A percentile compares a stretch with the other conserved stretches of the same genome.
phyloP scores from a whole-genome alignment of 2,888 invertebrate genomes.

The Zele albiditarsus region DNA sequence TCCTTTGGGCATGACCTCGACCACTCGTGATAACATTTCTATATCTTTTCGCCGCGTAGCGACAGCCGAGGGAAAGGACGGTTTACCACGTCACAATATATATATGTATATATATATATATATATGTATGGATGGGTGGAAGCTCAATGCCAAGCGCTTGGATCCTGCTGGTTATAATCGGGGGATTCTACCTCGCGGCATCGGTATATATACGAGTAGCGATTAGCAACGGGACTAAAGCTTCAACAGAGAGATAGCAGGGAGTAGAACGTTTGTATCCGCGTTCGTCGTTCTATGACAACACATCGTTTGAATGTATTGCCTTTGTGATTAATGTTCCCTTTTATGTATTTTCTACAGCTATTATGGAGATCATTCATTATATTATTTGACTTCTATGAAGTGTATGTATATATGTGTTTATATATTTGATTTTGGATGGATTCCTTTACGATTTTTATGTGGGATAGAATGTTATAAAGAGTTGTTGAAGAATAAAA shows the following conservation, averaged over 20 bases:
- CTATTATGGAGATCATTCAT: neutral
- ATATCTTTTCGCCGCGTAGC: too few species aligned
- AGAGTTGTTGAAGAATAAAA: too few species aligned
- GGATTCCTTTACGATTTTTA: neutral
- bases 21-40: too few species aligned
- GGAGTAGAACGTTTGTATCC: neutral
- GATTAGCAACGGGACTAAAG: conserved; percentile 39
- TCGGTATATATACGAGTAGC: conserved; percentile 32
- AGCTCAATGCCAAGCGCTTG: conserved; percentile 24
- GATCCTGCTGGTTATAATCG: conserved; percentile 35
- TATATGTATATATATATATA: too few species aligned
- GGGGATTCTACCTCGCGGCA: conserved; percentile 38
- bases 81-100: too few species aligned
- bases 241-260: neutral
- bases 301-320: neutral
- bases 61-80: too few species aligned
- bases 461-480: too few species aligned
- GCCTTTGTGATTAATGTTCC: neutral
- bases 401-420: neutral
- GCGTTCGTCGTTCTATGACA: neutral
- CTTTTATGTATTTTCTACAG: neutral
- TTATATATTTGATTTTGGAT: neutral
- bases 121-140: neutral
- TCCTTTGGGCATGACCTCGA: too few species aligned
- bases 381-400: neutral